Evolutionary conservation across 1,140 invertebrate genomes (phyloP), one percentile per base, ranked within the genome.

Genomic region (Monochamus saltuarius): DNA sequence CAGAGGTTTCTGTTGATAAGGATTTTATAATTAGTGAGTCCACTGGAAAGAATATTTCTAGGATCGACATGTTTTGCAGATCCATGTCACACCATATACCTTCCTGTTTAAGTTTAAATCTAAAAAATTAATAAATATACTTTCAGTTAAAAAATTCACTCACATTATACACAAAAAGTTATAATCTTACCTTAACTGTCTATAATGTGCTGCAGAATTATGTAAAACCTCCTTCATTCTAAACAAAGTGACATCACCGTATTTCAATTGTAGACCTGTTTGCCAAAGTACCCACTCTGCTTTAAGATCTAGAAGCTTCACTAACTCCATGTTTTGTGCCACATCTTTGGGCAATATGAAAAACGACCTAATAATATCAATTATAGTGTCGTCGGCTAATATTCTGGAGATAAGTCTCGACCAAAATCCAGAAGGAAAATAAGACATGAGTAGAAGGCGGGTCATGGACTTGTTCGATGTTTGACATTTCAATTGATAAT

Each of bases 401-500:
- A 98, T 87, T 16, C 96, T 79, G 0, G 95, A 95, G 10, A 97
- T 94, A 2, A 99, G 81, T 8, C 97, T 80, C 0, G 96, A 92
- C 97, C 97, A 99, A 78, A 99, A 99, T 0, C 97, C 97, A 65
- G 92, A 92, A 0, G 97, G 97, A 74, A 99, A 94, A 77, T 99
- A 99, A 0, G 95, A 95, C 85, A 99, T 91, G 1, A 95, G 78
- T 3, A 95, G 77, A 22, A 95, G 77, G 7, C 94, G 78, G 0
- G 86, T 83, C 8, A 90, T 82, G 0, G 84, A 70, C 64, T 72
- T 66, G n/a, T 67, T 65, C 66, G 65, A 62, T 64, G 63, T 57
- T 53, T 52, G 64, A 47, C 56, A 72, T 22, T 61, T 68, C 49
- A 70, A 49, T 70, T 59, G 69, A 62, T 71, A 80, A 59, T 49